A percentile compares a stretch with the other conserved stretches of the same genome.
These are phyloP conservation scores for Piscicola geometra DNA, from an alignment of 2,888 invertebrate genomes.

Conservation along the genomic window DNA sequence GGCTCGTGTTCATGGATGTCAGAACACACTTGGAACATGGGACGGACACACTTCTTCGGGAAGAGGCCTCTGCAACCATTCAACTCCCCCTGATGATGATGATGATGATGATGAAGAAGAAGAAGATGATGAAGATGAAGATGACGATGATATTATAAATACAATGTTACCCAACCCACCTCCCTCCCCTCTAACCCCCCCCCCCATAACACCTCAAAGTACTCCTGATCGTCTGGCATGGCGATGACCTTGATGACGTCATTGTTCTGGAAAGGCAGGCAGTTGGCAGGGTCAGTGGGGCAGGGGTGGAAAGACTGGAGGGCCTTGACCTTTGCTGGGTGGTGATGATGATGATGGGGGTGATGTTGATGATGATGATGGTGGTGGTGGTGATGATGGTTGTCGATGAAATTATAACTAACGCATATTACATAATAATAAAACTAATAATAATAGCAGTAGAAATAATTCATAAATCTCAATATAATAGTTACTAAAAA, in stretches of 20 bases:
- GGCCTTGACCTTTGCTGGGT: slow-evolving; percentile 23
- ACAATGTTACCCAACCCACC: neutral
- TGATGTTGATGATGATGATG: neutral
- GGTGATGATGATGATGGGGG: neutral
- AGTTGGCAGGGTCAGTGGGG: slow-evolving; percentile 4
- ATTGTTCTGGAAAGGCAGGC: slow-evolving; percentile 13
- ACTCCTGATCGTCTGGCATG: neutral
- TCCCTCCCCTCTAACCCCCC: no score
- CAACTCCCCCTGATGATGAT: slow-evolving; percentile 13
- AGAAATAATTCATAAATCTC: no score
- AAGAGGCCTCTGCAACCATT: slow-evolving; percentile 18
- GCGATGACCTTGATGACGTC: slow-evolving; percentile 26
- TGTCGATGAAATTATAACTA: no score
- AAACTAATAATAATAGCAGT: no score
- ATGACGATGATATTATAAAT: neutral
- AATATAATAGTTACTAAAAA: no score
- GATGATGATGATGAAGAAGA: neutral
- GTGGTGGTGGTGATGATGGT: neutral
- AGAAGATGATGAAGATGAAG: neutral
- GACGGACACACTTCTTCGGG: slow-evolving; percentile 5
- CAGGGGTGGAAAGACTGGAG: slow-evolving; percentile 10
- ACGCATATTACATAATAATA: no score
- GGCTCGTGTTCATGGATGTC: neutral
- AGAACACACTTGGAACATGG: slow-evolving; percentile 9
- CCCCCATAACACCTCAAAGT: slow-evolving; percentile 14